These are phyloP conservation scores for Melanotaenia maccullochi DNA, from an alignment of 2,797 vertebrate species.

Conservation along the genomic window DNA sequence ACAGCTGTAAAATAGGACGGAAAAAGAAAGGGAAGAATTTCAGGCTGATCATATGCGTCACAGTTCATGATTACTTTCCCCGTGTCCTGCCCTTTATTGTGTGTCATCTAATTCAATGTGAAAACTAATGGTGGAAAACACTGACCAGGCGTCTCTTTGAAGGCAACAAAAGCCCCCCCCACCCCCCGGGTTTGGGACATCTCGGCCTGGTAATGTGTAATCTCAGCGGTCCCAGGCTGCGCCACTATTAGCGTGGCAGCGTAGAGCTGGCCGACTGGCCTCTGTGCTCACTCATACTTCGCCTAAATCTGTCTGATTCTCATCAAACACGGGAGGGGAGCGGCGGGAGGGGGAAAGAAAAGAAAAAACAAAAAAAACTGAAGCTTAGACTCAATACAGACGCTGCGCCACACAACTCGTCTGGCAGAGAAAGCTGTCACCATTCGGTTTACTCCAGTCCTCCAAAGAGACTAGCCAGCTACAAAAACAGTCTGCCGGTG, in stretches of 20 bases:
- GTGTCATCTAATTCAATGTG: constrained; percentile 56
- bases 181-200: constrained; percentile 52
- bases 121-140: constrained; percentile 66
- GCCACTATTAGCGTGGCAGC: constrained; percentile 54
- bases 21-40: constrained; percentile 30
- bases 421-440: constrained; percentile 74
- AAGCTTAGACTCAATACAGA: constrained; percentile 68
- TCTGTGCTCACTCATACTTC: constrained; percentile 63
- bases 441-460: constrained; percentile 58
- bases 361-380: constrained; percentile 20
- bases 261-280: constrained; percentile 26
- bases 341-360: background rate
- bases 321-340: constrained; percentile 46
- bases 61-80: constrained; percentile 51
- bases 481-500: constrained; percentile 72
- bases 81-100: constrained; percentile 42
- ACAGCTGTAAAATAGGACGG: constrained; percentile 38
- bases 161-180: constrained; percentile 52
- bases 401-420: constrained; percentile 64
- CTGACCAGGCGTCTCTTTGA: constrained; percentile 65
- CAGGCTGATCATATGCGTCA: constrained; percentile 42
- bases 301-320: constrained; percentile 69
- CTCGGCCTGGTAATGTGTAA: constrained; percentile 67
- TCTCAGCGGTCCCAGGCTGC: constrained; percentile 72
- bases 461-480: constrained; percentile 73